Base-by-base conservation (phyloP, 2,113 vertebrate genomes). In the Ranitomeya variabilis region DNA sequence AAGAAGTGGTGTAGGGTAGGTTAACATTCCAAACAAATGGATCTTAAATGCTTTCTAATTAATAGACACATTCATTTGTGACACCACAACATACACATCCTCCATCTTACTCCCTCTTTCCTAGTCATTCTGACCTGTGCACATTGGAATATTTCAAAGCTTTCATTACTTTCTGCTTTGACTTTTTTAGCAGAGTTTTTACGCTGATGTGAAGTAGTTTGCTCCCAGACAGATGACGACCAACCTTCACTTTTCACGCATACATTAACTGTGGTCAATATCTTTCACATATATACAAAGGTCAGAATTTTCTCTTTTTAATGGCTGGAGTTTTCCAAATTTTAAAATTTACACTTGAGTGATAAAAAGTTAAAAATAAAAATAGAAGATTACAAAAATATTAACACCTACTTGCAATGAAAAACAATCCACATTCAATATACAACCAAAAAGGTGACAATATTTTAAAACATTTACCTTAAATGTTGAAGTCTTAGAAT, bases 321-420 rank as follows among this genome's bases (percentile, higher is more conserved):
- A 76, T 52, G 21, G 45, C 2, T 52, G 73, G 51, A 21, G 21
- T 52, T 6, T 76, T 52, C 9, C 37, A 45, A 73, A 6, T 73
- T n/a, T 80, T 0, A 15, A 45, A 45, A 7, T 80, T 80, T 66
- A 55, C 45, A 85, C 51, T 52, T 23, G 13, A 84, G 21, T 13
- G 21, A 84, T 7, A 84, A 57, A 83, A 67, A 69, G 64, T 18
- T 7, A 62, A 60, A 45, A 10, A 21, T 67, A 6, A 7, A 59
- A 55, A 76, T 52, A 5, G 18, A 45, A 77, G 66, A 78, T 51
- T 87, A 80, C 86, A 87, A 87, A 87, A 87, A 80, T 66, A 51
- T 76, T 26, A 81, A 80, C 77, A 80, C 69, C 62, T 87, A 87
- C 78, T 71, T 87, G 86, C 64, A 87, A 26, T 26, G 23, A 15